phyloP scores from a whole-genome alignment of 2,888 invertebrate species.

The Fabriciana adippe region DNA sequence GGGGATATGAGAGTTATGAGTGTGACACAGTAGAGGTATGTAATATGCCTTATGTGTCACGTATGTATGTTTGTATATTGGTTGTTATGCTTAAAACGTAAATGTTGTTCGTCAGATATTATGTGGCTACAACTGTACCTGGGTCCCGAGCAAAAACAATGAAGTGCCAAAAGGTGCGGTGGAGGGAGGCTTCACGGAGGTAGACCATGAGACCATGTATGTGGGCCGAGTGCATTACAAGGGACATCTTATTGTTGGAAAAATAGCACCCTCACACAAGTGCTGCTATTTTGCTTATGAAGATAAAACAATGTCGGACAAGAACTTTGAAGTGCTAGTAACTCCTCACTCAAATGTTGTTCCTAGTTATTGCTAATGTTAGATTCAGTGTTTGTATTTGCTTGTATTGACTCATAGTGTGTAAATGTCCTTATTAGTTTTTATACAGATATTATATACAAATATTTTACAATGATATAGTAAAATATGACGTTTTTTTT shows the following conservation, averaged over 20 bases:
- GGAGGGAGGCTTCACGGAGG: neutral
- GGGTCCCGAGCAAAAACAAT: neutral
- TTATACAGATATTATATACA: no score
- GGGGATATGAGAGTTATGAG: neutral
- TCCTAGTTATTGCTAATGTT: neutral
- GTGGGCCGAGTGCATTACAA: conserved; percentile 32
- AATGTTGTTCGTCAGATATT: neutral
- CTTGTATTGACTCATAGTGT: no score
- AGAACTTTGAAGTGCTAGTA: neutral
- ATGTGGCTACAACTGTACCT: conserved; percentile 2
- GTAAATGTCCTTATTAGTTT: no score
- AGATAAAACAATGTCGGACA: neutral
- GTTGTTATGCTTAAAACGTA: no score
- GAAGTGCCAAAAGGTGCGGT: neutral
- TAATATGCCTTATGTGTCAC: neutral
- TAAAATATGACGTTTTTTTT: no score
- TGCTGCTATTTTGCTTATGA: conserved; percentile 86
- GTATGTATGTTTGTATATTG: no score
- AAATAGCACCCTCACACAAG: conserved; percentile 85
- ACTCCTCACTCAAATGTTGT: neutral
- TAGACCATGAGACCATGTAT: conserved; percentile 39
- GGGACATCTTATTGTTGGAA: conserved; percentile 90
- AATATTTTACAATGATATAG: no score
- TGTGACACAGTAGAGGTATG: neutral
- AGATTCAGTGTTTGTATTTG: no score